Evolutionary conservation across 2,797 vertebrate species (phyloP), one percentile per base, ranked within the genome.

Genomic region (Merluccius polli): DNA sequence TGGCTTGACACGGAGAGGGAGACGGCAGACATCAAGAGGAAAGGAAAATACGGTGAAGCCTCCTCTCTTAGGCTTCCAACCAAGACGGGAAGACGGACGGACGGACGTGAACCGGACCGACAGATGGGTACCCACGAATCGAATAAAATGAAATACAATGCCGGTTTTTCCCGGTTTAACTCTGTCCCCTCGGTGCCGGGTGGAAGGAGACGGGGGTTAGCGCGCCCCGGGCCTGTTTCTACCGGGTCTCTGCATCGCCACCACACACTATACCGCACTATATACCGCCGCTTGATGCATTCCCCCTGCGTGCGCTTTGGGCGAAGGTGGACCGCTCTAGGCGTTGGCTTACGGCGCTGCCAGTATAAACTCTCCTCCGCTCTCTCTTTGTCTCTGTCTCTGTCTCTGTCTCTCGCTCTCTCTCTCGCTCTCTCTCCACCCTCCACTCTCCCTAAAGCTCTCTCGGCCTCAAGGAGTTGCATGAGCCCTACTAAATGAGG

Each of bases 101-200:
- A n/a, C n/a, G n/a, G n/a, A n/a, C n/a, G n/a, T n/a, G n/a, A n/a
- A n/a, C n/a, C n/a, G 52, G 21, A 65, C n/a, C 72, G 44, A 71
- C 21, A 67, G 6, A 29, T n/a, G 33, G 73, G 59, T n/a, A 74
- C 24, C 4, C 27, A n/a, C 70, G 33, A 44, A 38, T 68, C 5
- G 31, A 30, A 73, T 6, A 18, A 75, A 21, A 30, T 69, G 36
- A 74, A 29, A 70, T 27, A 82, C 74, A 81, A 29, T 70, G 81
- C 21, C 82, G 71, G 32, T 70, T 83, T 79, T 83, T 77, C 38
- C 72, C 74, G 72, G 72, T 85, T 78, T 82, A 59, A 2, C 59
- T 33, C 12, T 73, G 78, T 84, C 75, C 36, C 41, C 81, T 18
- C 41, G 4, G 77, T 71, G 31, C 59, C 71, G 33, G 48, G 24